These are phyloP conservation scores for Lathronympha strigana DNA, from an alignment of 2,888 invertebrate species.

Conservation along the genomic window DNA sequence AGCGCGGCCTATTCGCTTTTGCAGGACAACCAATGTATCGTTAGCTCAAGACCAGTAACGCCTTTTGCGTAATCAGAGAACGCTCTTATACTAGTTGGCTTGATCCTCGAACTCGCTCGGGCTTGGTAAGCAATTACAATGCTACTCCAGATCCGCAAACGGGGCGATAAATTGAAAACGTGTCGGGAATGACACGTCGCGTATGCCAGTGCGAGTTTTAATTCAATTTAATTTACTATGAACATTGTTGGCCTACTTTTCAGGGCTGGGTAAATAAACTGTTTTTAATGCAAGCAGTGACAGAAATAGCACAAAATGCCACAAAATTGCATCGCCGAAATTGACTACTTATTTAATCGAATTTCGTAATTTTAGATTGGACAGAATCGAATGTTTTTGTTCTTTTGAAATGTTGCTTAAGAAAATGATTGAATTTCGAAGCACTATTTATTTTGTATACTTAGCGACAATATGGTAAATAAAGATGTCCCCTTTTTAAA, in stretches of 20 bases:
- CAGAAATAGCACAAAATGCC: not conserved
- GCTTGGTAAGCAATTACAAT: not conserved
- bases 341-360: too few relatives aligned
- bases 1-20: not conserved
- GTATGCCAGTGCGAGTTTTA: slow-evolving; percentile 48
- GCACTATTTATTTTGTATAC: too few relatives aligned
- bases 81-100: not conserved
- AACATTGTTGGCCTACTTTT: slow-evolving; percentile 12
- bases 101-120: not conserved
- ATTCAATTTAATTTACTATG: slow-evolving; percentile 33
- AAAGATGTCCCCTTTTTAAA: too few relatives aligned
- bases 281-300: not conserved
- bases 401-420: too few relatives aligned
- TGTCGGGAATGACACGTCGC: slow-evolving; percentile 66
- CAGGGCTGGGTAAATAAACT: not conserved
- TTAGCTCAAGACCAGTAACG: not conserved
- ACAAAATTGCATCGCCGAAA: too few relatives aligned
- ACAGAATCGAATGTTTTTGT: too few relatives aligned
- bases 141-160: slow-evolving; percentile 43
- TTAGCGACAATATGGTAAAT: too few relatives aligned
- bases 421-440: too few relatives aligned
- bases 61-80: not conserved
- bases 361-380: too few relatives aligned
- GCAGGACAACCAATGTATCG: not conserved
- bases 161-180: slow-evolving; percentile 77